Percentiles rank a stretch among this genome's conserved stretches.
phyloP scores from a whole-genome alignment of 2,888 invertebrate genomes.

The Teinopalpus imperialis region DNA sequence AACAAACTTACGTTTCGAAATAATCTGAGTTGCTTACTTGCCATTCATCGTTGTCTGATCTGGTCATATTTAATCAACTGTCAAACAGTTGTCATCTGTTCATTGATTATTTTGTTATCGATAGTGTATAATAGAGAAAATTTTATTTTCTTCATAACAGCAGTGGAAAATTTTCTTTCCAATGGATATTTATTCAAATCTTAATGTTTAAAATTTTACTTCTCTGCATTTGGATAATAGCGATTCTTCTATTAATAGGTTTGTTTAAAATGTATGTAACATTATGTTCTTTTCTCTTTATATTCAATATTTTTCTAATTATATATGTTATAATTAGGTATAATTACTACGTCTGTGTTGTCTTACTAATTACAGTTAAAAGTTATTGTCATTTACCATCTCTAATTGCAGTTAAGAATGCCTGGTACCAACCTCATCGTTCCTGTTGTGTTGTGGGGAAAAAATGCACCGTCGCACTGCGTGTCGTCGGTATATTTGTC shows the following conservation, averaged over 20 bases:
- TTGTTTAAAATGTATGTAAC: no score
- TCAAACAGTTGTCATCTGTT: constrained; percentile 16
- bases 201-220: neutral
- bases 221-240: neutral
- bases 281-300: no score
- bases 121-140: constrained; percentile 9
- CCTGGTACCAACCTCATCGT: constrained; percentile 95
- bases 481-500: constrained; percentile 96
- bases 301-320: no score
- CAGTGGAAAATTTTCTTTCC: neutral
- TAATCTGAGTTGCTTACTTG: no score
- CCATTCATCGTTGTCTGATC: no score
- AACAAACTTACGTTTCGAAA: no score
- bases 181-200: constrained; percentile 3
- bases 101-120: constrained; percentile 25
- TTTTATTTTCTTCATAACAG: neutral
- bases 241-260: constrained; percentile 34
- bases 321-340: no score
- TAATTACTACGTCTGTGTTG: no score
- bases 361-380: no score
- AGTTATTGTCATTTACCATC: no score
- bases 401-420: constrained; percentile 69
- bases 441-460: constrained; percentile 98
- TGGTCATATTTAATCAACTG: no score
- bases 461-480: constrained; percentile 97